Base-by-base conservation (phyloP, 2,888 invertebrate genomes). In the Antheraea assamensis region DNA sequence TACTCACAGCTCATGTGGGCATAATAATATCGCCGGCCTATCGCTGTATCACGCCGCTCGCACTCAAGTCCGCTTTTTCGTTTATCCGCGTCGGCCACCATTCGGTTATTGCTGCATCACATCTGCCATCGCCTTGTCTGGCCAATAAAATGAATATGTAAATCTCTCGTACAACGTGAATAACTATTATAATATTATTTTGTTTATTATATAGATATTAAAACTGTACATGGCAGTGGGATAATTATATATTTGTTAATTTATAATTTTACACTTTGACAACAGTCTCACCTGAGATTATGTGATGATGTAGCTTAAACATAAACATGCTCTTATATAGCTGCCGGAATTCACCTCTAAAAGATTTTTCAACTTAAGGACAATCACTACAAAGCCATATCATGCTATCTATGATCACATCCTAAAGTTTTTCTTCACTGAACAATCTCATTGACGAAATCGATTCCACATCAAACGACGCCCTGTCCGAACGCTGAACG, bases 41-140 rank as follows among this genome's bases (percentile, higher is more conserved):
- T 58, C 58, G 52, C 19, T 24, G 24, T 58, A 61, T 27, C 13
- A 27, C 27, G 30, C 17, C 30, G 5, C 30, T 27, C 21, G 61
- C 17, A 21, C 19, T 64, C 61, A 30, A 27, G 17, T 64, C 31
- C 10, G 68, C 30, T 66, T 15, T 68, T 35, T 68, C 35, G n/a
- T 68, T 68, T 68, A 68, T 35, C 68, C 68, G 35, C 35, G n/a
- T 68, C 35, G 68, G n/a, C 68, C 31, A 31, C 1, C 31, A 66
- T 17, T 30, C 30, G 7, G 19, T 31, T 68, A 35, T 68, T n/a
- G 68, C 68, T 68, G 68, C n/a, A 68, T 35, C 35, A 2, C 68
- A 68, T 35, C 68, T 68, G 68, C 35, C 35, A 68, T 68, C 68
- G 24, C 35, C 35, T 68, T 35, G 68, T 35, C 68, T 35, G 68